Evolutionary conservation across 1,140 invertebrate genomes (phyloP).

Genomic region (Microplitis mediator): DNA sequence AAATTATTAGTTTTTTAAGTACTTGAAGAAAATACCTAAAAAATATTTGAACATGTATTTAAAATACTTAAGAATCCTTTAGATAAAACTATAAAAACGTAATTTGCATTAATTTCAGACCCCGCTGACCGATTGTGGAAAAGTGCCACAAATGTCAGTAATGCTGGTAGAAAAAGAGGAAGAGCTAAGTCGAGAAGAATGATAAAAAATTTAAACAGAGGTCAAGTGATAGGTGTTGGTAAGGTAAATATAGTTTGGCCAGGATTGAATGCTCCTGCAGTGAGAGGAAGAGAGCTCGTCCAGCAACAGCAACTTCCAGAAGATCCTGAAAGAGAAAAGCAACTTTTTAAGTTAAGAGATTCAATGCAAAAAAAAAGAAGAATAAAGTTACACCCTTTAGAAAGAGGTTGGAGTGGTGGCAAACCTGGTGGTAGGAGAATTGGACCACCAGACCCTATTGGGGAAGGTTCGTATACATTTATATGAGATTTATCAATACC

Average conservation of each 20-base stretch:
- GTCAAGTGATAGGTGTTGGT: slow-evolving; percentile 88
- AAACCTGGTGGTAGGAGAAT: slow-evolving; percentile 83
- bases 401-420: slow-evolving; percentile 87
- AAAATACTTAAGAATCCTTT: no score
- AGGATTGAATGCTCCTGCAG: slow-evolving; percentile 83
- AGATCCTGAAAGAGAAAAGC: slow-evolving; percentile 73
- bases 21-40: no score
- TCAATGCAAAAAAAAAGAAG: slow-evolving; percentile 68
- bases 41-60: no score
- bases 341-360: slow-evolving; percentile 75
- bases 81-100: background rate
- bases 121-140: slow-evolving; percentile 89
- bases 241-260: slow-evolving; percentile 89
- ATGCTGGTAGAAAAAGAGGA: slow-evolving; percentile 92
- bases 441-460: slow-evolving; percentile 85
- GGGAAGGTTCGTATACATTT: slow-evolving; percentile 64
- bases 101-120: slow-evolving; percentile 60
- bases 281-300: slow-evolving; percentile 78
- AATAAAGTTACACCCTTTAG: slow-evolving; percentile 75
- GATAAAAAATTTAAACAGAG: slow-evolving; percentile 85
- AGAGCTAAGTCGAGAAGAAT: slow-evolving; percentile 82
- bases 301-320: slow-evolving; percentile 72
- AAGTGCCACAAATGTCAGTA: slow-evolving; percentile 92
- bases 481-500: background rate
- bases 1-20: no score